Conservation (phyloP, 2,888 invertebrate genomes). For the Tinea semifulvella region DNA sequence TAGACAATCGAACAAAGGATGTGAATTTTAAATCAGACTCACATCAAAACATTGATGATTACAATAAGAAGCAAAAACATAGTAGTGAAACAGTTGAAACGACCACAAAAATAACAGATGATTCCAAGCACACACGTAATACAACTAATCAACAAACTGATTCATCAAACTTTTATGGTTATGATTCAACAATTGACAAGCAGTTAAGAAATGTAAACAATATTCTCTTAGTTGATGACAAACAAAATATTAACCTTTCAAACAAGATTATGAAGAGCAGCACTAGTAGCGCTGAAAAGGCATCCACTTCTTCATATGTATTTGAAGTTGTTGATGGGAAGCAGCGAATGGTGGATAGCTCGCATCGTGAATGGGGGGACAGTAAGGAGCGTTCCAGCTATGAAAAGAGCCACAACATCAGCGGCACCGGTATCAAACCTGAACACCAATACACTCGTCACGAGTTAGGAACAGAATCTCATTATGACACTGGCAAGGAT, state of each 20-base stretch:
- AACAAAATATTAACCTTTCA: constrained; percentile 48
- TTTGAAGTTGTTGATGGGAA: constrained; percentile 72
- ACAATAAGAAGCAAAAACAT: neutral
- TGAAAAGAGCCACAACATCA: constrained; percentile 62
- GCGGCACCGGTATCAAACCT: constrained; percentile 64
- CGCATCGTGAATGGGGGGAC: constrained; percentile 68
- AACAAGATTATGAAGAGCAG: constrained; percentile 64
- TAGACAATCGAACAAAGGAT: neutral
- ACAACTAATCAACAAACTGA: constrained; percentile 41
- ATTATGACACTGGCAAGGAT: constrained; percentile 66
- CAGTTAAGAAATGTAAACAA: constrained; percentile 54
- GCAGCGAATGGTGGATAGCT: constrained; percentile 65
- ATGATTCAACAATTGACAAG: constrained; percentile 52
- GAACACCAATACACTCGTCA: constrained; percentile 66
- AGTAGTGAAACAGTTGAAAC: neutral
- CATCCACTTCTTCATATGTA: constrained; percentile 69
- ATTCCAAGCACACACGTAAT: constrained; percentile 34
- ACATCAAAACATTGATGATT: neutral
- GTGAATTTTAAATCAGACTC: neutral
- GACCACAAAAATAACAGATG: constrained; percentile 27
- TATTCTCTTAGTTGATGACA: constrained; percentile 45
- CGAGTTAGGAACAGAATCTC: constrained; percentile 61
- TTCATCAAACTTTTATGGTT: constrained; percentile 56
- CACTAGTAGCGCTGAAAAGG: constrained; percentile 67
- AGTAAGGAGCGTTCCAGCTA: constrained; percentile 56